phyloP scores from a whole-genome alignment of 2,113 vertebrate genomes.

The Heterotilapia buettikoferi region DNA sequence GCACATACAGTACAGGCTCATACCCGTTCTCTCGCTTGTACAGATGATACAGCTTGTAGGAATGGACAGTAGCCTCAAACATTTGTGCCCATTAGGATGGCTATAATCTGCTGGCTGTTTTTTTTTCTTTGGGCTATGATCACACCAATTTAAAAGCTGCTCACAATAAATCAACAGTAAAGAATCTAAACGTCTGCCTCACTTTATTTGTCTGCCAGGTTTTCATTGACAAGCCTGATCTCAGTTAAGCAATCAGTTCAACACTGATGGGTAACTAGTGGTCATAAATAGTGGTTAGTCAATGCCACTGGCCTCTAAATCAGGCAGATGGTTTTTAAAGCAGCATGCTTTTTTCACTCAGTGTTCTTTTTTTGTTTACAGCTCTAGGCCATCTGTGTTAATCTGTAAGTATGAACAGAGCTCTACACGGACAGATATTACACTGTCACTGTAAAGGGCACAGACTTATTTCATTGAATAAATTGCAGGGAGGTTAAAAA shows the following conservation, averaged over 20 bases:
- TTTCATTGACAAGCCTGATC: background rate
- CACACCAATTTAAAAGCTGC: slow-evolving; percentile 5
- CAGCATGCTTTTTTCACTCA: background rate
- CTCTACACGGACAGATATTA: slow-evolving; percentile 24
- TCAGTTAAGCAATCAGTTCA: background rate
- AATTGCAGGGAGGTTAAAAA: slow-evolving; percentile 20
- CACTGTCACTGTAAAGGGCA: slow-evolving; percentile 34
- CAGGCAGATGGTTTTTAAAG: slow-evolving; percentile 12
- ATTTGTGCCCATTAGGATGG: background rate
- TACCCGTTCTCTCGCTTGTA: background rate
- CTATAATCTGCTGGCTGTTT: background rate
- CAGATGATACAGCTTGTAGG: background rate
- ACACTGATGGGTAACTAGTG: background rate
- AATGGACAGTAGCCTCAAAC: background rate
- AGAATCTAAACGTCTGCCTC: background rate
- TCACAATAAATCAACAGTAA: background rate
- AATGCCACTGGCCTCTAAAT: background rate
- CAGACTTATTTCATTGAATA: slow-evolving; percentile 17
- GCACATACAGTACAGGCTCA: slow-evolving; percentile 2
- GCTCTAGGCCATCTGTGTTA: slow-evolving; percentile 36
- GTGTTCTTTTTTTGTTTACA: slow-evolving; percentile 3
- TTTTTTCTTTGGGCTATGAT: background rate
- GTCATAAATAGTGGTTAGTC: background rate
- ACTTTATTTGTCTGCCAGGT: background rate
- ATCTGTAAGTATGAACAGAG: slow-evolving; percentile 26